Evolutionary conservation across 2,888 invertebrate genomes (phyloP), one percentile per base, ranked within the genome.

Genomic region (Calameuta filiformis): DNA sequence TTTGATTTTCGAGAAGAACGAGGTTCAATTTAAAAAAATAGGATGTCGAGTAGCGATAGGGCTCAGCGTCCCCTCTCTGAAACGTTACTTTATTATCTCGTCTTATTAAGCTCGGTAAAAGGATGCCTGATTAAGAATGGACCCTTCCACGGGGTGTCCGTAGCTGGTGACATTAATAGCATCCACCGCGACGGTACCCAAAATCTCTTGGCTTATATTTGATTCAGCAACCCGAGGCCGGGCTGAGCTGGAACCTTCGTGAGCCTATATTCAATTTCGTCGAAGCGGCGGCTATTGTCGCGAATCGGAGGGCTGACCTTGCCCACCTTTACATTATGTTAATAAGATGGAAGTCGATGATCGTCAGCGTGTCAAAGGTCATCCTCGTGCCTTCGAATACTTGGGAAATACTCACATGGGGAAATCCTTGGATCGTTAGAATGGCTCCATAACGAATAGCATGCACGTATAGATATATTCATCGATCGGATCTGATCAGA

Each of bases 141-240:
- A 89, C 89, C 89, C 89, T 85, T 82, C 83, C 74, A 81, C 79
- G 78, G 82, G 87, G 86, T 87, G 86, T 87, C 88, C 85, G 83
- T 85, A 85, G 84, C 84, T 85, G 86, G 87, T 86, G 87, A 88
- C 88, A 87, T 89, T 89, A 89, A 89, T 88, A 88, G 88, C 87
- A 83, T 83, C 85, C 85, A 83, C 86, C 83, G 84, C 80, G 35
- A 31, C 75, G 76, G 79, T 75, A 79, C 69, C 79, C 75, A 71
- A 79, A 81, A 68, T 71, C 83, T 84, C 85, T 84, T 81, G 81
- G 85, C 88, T 89, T 87, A 88, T 89, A 89, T 89, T 90, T 89
- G 88, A 90, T 90, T 90, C 89, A 89, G 87, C 86, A 85, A 82
- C 82, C 75, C 84, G 6, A 9, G 40, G 40, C 40, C 9, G 40